Evolutionary conservation across 2,888 invertebrate species (phyloP), one percentile per base, ranked within the genome.

Genomic region (Operophtera brumata): DNA sequence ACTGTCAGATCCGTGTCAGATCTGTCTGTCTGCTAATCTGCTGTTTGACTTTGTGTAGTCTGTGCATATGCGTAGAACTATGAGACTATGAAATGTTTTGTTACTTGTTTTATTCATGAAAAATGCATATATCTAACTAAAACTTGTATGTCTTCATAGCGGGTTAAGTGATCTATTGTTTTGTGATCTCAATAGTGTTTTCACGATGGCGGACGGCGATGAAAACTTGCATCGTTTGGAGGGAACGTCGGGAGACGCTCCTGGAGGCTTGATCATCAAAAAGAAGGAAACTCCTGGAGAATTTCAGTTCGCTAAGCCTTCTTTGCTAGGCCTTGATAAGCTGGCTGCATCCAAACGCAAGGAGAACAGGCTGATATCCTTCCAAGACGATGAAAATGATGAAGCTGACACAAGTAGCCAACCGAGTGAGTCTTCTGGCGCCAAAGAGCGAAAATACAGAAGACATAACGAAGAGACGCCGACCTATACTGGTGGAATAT

Each of bases 401-500:
- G 77, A 73, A 8, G 82, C 78, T 20, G 73, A 66, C 36, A 71
- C 66, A 7, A 76, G 71, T n/a, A 70, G 65, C 9, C 9, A 30
- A 8, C 70, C 68, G 57, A 70, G 54, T 56, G 80, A 67, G 11
- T 68, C 73, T 37, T 66, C 73, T 35, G 65, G 55, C 25, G 69
- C 56, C 0, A 83, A 80, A 61, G 85, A 82, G 57, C 91, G 95
- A 42, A 94, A 96, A 77, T 96, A 97, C 73, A 92, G 98, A 43
- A 91, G 93, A 44, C 91, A 94, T 9, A 93, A 94, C 67, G 94
- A 95, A 70, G 98, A 99, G 86, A 98, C 98, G 0, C 99, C 99
- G 0, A 96, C 98, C 0, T 94, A 98, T 73, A 97, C 98, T 0
- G 98, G 98, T 4, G 98, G 98, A 5, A 95, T 98, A 14, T 96